These are phyloP conservation scores for Ophiothrix spiculata DNA, from an alignment of 35 echinoderm and acorn worm genomes.

Conservation along the genomic window DNA sequence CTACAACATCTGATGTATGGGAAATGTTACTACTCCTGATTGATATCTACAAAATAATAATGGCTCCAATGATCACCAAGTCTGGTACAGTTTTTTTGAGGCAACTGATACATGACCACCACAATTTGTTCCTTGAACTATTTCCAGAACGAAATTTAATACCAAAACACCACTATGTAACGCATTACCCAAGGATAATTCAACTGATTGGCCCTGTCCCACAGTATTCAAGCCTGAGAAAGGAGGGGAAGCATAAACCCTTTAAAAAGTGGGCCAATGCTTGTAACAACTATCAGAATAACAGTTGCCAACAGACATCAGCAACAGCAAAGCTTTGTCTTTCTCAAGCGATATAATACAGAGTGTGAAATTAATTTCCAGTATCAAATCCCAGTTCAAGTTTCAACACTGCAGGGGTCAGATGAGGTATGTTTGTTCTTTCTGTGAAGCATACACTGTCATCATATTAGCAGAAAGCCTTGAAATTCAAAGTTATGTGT, in stretches of 20 bases:
- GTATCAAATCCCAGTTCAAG: not conserved
- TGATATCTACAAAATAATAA: constrained; percentile 45
- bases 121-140: constrained; percentile 30
- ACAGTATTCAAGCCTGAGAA: constrained; percentile 15
- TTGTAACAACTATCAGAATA: constrained; percentile 20
- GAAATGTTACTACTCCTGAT: constrained; percentile 39
- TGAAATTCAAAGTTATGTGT: not conserved
- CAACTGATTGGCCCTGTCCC: constrained; percentile 6
- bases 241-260: constrained; percentile 26
- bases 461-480: not conserved
- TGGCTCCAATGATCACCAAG: constrained; percentile 16
- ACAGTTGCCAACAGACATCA: constrained; percentile 6
- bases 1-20: constrained; percentile 25
- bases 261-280: constrained; percentile 19
- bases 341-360: not conserved
- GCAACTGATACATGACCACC: constrained; percentile 37
- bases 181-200: constrained; percentile 19
- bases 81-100: constrained; percentile 17
- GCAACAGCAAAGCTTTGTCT: not conserved
- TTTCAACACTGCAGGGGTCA: not conserved
- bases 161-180: not conserved
- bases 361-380: not conserved
- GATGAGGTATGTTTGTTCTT: not conserved
- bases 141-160: not conserved
- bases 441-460: not conserved